These are phyloP conservation scores for Diarsia brunnea DNA, from an alignment of 2,888 invertebrate species.

Conservation along the genomic window DNA sequence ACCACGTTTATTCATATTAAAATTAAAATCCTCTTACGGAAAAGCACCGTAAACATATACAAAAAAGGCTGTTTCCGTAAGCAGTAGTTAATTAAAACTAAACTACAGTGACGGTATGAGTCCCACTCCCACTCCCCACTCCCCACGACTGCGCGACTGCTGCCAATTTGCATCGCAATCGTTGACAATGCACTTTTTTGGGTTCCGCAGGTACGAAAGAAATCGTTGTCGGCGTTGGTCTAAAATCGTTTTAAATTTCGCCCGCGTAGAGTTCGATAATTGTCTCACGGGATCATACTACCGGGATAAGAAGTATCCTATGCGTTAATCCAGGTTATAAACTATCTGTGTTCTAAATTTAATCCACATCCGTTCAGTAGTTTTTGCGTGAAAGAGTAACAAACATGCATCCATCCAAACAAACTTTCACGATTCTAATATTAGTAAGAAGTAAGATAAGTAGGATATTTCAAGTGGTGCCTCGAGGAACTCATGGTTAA, in stretches of 20 bases:
- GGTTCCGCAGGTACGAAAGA: slow-evolving; percentile 23
- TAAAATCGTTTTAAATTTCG: no score
- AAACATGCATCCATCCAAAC: no score
- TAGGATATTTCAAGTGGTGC: not conserved
- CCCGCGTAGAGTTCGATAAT: no score
- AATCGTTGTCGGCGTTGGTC: not conserved
- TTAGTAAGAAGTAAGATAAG: no score
- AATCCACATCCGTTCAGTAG: no score
- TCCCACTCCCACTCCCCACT: not conserved
- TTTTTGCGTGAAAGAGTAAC: no score
- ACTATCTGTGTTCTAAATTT: no score
- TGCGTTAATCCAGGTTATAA: no score
- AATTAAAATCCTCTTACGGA: slow-evolving; percentile 9
- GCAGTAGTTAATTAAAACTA: slow-evolving; percentile 60
- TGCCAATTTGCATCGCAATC: slow-evolving; percentile 62
- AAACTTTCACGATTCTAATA: no score
- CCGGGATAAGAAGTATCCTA: no score
- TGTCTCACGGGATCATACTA: no score
- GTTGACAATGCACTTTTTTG: slow-evolving; percentile 61
- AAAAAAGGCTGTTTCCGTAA: slow-evolving; percentile 46
- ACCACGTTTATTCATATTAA: not conserved
- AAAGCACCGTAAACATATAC: slow-evolving; percentile 26
- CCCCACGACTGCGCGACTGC: slow-evolving; percentile 20
- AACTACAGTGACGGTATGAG: slow-evolving; percentile 47
- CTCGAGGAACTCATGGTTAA: no score